Evolutionary conservation across 2,888 invertebrate genomes (phyloP).

Genomic region (Perithous albicinctus): DNA sequence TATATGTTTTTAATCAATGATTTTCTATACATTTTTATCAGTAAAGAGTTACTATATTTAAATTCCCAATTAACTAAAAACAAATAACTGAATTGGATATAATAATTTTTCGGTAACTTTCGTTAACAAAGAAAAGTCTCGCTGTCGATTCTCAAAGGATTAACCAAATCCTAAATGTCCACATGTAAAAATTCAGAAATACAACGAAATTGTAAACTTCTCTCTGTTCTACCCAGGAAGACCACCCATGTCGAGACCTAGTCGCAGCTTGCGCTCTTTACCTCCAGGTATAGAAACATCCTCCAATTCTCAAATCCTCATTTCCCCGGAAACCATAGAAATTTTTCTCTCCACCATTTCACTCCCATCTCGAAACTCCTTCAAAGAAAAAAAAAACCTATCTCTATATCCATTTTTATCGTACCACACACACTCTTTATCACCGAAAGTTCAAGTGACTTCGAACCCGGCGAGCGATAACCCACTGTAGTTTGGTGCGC

Average conservation of each 20-base stretch:
- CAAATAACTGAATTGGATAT: background rate
- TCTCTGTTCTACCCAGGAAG: background rate
- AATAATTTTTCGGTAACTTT: background rate
- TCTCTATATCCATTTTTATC: constrained; percentile 50
- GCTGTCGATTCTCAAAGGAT: background rate
- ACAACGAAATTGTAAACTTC: background rate
- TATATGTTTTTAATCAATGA: background rate
- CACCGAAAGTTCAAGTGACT: constrained; percentile 76
- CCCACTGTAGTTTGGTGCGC: constrained; percentile 72
- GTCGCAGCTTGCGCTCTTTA: background rate
- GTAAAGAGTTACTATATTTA: background rate
- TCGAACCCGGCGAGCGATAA: constrained; percentile 76
- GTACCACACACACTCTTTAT: constrained; percentile 66
- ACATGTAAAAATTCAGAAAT: background rate
- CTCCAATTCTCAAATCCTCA: background rate
- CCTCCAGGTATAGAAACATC: constrained; percentile 1
- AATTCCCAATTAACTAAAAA: too few relatives aligned
- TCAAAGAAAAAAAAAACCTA: constrained; percentile 35
- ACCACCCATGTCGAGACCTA: background rate
- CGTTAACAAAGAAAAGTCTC: background rate
- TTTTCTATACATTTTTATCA: background rate
- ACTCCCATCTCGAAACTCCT: background rate
- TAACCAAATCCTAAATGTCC: background rate
- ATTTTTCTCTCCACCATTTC: background rate
- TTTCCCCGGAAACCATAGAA: background rate